Evolutionary conservation across 2,888 invertebrate species (phyloP).

Genomic region (Eupithecia dodoneata): DNA sequence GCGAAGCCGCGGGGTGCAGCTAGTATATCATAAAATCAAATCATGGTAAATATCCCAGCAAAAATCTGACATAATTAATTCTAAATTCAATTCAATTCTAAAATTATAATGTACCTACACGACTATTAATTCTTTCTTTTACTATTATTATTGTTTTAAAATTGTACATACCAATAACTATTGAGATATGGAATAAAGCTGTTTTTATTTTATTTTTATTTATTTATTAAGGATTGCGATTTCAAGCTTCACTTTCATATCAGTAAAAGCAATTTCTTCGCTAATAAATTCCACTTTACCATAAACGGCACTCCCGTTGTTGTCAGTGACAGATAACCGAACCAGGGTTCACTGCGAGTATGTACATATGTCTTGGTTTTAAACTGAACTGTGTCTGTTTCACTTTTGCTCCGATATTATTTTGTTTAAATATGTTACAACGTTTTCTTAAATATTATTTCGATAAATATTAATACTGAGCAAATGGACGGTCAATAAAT

Average conservation of each 20-base stretch:
- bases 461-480: not conserved
- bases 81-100: too few relatives aligned
- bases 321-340: constrained; percentile 42
- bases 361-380: constrained; percentile 3
- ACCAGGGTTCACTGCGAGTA: constrained; percentile 20
- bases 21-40: too few relatives aligned
- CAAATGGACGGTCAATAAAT: not conserved
- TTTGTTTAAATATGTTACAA: not conserved
- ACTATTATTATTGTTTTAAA: too few relatives aligned
- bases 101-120: too few relatives aligned
- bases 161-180: too few relatives aligned
- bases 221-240: not conserved
- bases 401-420: not conserved
- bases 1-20: too few relatives aligned
- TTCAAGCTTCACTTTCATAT: constrained; percentile 33
- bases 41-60: too few relatives aligned
- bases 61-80: too few relatives aligned
- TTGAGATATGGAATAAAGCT: too few relatives aligned
- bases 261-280: constrained; percentile 40
- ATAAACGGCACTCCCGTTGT: constrained; percentile 55
- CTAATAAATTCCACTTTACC: constrained; percentile 60
- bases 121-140: too few relatives aligned
- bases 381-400: constrained; percentile 8
- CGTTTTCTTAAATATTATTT: not conserved
- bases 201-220: too few relatives aligned